phyloP scores from a whole-genome alignment of 2,797 vertebrate genomes.

The Streptopelia turtur region DNA sequence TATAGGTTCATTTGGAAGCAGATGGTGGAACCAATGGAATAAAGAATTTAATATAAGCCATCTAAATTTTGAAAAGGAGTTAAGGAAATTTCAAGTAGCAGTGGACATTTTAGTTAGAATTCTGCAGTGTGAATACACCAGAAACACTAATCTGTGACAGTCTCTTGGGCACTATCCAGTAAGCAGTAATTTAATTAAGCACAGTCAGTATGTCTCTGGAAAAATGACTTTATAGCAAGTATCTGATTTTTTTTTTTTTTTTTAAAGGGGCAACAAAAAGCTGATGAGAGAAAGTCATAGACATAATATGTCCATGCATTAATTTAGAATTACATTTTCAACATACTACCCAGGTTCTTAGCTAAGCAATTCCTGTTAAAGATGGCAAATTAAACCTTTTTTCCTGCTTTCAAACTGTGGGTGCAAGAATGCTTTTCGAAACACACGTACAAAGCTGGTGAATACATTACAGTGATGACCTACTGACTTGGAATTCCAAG shows the following conservation, averaged over 20 bases:
- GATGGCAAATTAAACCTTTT: conserved; percentile 21
- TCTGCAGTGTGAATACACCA: background rate
- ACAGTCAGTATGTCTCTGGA: background rate
- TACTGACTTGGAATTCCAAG: background rate
- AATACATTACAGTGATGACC: background rate
- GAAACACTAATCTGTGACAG: background rate
- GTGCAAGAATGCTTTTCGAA: conserved; percentile 22
- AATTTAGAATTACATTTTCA: conserved; percentile 23
- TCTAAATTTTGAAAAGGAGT: background rate
- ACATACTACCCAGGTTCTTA: background rate
- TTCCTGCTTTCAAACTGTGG: conserved; percentile 36
- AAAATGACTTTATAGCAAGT: background rate
- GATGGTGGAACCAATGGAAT: background rate
- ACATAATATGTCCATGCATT: background rate
- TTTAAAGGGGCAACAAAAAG: background rate
- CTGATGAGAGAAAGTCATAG: background rate
- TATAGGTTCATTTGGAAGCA: background rate
- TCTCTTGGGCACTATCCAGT: background rate
- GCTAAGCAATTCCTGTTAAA: background rate
- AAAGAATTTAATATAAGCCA: background rate
- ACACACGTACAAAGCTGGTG: background rate
- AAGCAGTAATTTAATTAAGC: conserved; percentile 44
- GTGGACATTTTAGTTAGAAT: background rate
- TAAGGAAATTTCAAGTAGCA: background rate
- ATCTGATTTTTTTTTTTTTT: background rate